phyloP scores from a whole-genome alignment of 2,113 vertebrate genomes.

The Typhlomys cinereus region DNA sequence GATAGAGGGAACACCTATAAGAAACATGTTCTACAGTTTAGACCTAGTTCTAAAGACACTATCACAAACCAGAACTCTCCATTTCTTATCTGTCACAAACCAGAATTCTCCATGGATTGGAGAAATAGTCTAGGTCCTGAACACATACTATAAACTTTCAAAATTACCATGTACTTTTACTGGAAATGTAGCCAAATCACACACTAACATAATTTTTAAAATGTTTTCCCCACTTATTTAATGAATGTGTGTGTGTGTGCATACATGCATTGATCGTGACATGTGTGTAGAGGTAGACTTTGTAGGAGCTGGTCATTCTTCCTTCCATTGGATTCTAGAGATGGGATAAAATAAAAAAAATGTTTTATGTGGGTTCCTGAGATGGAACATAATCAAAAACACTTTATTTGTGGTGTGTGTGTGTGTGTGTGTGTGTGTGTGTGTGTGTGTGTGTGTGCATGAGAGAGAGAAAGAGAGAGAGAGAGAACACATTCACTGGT shows the following conservation, averaged over 20 bases:
- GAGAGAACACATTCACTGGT: too few relatives aligned
- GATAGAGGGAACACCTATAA: background rate
- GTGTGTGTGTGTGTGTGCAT: background rate
- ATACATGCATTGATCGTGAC: too few relatives aligned
- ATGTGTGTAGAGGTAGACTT: too few relatives aligned
- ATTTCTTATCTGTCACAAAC: background rate
- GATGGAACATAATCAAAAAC: too few relatives aligned
- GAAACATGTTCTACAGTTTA: background rate
- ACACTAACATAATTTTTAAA: background rate
- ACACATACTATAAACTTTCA: conserved; percentile 9
- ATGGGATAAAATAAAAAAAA: too few relatives aligned
- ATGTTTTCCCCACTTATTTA: background rate
- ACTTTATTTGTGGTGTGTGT: too few relatives aligned
- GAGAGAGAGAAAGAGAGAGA: too few relatives aligned
- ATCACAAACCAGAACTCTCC: background rate
- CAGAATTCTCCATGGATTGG: background rate
- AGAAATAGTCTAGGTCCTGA: background rate
- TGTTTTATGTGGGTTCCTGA: too few relatives aligned
- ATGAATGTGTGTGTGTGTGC: background rate
- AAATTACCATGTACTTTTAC: conserved; percentile 16
- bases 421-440: background rate
- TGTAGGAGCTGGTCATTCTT: too few relatives aligned
- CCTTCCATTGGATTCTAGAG: too few relatives aligned
- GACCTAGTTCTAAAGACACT: background rate
- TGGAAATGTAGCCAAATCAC: conserved; percentile 1